These are phyloP conservation scores for Odobenus rosmarus DNA, from an alignment of 2,113 vertebrate species.

Conservation along the genomic window DNA sequence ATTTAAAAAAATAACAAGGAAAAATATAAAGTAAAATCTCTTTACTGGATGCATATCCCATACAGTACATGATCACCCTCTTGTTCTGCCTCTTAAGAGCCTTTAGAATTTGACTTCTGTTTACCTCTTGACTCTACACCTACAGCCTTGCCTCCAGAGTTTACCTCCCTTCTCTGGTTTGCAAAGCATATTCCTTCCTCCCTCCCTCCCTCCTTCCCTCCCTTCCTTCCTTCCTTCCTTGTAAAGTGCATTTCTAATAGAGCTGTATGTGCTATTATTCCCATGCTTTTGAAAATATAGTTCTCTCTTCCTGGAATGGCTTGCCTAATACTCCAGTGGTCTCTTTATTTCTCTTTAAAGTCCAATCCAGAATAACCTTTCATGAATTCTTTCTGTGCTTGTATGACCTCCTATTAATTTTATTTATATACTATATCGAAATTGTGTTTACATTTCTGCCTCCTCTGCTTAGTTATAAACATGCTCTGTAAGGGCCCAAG, in stretches of 20 bases:
- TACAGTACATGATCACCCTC: neutral
- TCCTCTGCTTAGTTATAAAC: neutral
- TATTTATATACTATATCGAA: neutral
- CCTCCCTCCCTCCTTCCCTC: rapidly evolving
- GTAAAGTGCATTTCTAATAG: neutral
- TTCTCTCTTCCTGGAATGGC: neutral
- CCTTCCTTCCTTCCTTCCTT: neutral
- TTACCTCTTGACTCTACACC: neutral
- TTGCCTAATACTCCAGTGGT: neutral
- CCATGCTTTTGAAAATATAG: neutral
- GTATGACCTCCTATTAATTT: neutral
- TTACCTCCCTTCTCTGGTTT: neutral
- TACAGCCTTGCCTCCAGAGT: neutral
- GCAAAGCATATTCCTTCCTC: neutral
- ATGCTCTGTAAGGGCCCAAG: neutral
- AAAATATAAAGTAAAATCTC: neutral
- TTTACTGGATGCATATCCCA: neutral
- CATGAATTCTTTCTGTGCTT: neutral
- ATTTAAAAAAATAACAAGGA: neutral
- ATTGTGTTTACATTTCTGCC: neutral
- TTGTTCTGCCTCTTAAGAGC: neutral
- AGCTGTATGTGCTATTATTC: neutral
- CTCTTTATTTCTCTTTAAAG: neutral
- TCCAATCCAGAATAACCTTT: neutral
- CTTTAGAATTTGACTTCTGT: conserved; percentile 21